Conservation (phyloP, 1,140 invertebrate species). For the Monomorium pharaonis region DNA sequence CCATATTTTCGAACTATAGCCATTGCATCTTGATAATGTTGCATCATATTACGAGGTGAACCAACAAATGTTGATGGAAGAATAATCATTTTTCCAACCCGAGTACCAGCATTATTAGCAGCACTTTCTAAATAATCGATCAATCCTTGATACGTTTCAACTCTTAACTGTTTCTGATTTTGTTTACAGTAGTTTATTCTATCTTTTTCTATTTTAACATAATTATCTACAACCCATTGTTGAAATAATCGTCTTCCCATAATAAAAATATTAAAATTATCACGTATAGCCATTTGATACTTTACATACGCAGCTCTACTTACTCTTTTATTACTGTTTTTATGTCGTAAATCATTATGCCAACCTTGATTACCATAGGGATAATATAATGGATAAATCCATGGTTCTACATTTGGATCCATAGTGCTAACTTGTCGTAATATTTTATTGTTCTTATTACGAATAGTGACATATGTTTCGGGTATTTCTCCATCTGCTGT, state of each 20-base stretch:
- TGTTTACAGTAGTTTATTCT: background rate
- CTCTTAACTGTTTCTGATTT: too few species aligned
- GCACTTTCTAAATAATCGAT: too few species aligned
- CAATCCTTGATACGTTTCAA: too few species aligned
- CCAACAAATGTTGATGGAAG: too few species aligned
- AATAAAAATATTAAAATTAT: background rate
- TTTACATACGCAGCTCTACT: background rate
- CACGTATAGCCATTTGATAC: background rate
- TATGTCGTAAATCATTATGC: background rate
- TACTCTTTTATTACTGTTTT: background rate
- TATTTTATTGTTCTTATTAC: background rate
- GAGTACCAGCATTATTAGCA: too few species aligned
- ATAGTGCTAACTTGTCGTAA: background rate
- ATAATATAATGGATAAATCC: too few species aligned
- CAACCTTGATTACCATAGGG: too few species aligned
- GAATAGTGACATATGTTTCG: slow-evolving; percentile 2
- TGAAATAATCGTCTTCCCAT: background rate
- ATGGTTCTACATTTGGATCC: too few species aligned
- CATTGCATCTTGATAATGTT: too few species aligned
- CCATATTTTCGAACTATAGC: too few species aligned
- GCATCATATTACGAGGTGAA: too few species aligned
- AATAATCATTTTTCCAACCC: too few species aligned
- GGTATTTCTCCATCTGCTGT: background rate
- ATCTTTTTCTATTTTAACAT: slow-evolving; percentile 4
- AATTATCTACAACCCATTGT: background rate